Evolutionary conservation across 2,797 vertebrate species (phyloP), one percentile per base, ranked within the genome.

Genomic region (Hipposideros larvatus): DNA sequence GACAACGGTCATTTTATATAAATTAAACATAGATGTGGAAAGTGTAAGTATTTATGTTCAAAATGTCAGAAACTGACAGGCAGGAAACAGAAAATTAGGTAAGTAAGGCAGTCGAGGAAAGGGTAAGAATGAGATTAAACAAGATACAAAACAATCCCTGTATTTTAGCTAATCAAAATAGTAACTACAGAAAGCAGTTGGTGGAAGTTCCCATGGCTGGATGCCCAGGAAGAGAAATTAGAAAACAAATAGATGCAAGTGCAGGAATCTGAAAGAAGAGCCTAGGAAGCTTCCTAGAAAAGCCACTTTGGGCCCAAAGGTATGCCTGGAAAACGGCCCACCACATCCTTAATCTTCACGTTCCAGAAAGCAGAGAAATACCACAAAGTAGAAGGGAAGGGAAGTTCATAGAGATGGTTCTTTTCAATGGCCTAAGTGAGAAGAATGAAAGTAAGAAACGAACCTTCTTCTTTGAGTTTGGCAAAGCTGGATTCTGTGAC

Each of bases 51-150:
- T 41, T 82, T 34, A 89, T 41, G 84, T 82, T 89, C 21, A 65
- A 82, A 79, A 59, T 73, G 77, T 90, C 84, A 96, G 80, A 73
- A 97, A 84, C 18, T 89, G 63, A 89, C 65, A 28, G 19, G 79
- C 24, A 86, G 31, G 31, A 82, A 95, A 65, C 31, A 78, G 34
- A 53, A 95, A 94, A 97, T 89, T 59, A 71, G 41, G 48, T 15
- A 94, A 83, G 14, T 28, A 28, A 51, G 41, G 6, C 26, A 55
- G 4, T 16, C 31, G 4, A 80, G 43, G 57, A 63, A 94, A 74
- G 5, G 19, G 14, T 34, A 59, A 16, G 22, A 77, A 80, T 41
- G 19, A 96, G 79, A 63, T 51, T 75, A 71, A 41, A 75, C 10
- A 80, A 91, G 4, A 82, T 14, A 48, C 7, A 70, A 78, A 95